Conservation (phyloP, 2,113 vertebrate genomes). For the Corythornis vintsioides region DNA sequence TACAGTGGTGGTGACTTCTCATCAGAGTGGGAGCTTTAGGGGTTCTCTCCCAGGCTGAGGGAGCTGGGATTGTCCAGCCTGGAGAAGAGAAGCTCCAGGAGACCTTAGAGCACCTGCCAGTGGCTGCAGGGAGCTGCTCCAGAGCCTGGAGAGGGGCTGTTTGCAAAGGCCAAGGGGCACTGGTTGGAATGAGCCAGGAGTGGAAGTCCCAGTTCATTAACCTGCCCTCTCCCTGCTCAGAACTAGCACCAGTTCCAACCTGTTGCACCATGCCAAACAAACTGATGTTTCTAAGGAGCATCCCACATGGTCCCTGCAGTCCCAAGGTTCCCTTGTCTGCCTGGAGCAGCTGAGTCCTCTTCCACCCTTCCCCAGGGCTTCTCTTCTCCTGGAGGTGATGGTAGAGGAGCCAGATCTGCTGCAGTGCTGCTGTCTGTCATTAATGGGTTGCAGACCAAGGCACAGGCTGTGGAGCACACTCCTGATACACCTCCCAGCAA, state of each 20-base stretch:
- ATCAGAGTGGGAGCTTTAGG: not conserved
- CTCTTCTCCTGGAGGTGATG: not conserved
- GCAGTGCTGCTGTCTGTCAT: not conserved
- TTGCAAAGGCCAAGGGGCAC: too few species aligned
- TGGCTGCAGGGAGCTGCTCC: too few species aligned
- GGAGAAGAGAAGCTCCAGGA: too few species aligned
- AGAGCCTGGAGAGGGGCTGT: too few species aligned
- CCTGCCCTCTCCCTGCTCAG: accelerated
- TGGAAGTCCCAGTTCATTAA: not conserved
- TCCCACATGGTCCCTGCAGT: not conserved
- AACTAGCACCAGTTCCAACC: not conserved
- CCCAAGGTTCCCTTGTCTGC: not conserved
- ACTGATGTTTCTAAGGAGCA: not conserved
- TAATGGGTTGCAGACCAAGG: not conserved
- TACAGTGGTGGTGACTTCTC: not conserved
- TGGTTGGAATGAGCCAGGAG: too few species aligned
- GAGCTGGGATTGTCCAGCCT: too few species aligned
- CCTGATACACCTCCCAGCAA: not conserved
- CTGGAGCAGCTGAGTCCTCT: not conserved
- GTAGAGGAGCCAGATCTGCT: not conserved
- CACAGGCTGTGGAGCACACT: not conserved
- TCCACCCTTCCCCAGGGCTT: not conserved
- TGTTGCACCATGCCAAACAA: not conserved
- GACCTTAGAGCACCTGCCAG: too few species aligned
- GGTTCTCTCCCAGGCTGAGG: too few species aligned